Conservation (phyloP, 2,797 vertebrate genomes). For the Glossophaga mutica region DNA sequence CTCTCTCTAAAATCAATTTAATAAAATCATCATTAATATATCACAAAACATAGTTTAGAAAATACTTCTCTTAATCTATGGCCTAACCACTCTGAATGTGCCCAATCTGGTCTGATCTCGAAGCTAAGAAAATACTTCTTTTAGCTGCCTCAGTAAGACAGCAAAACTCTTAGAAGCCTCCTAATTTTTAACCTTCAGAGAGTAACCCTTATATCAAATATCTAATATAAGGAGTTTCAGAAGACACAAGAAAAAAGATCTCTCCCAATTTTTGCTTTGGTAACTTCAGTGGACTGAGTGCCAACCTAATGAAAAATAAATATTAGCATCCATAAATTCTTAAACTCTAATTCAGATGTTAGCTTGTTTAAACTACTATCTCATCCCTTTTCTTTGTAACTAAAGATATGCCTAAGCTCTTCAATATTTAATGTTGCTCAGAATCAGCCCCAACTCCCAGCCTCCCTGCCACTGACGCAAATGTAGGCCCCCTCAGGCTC, state of each 20-base stretch:
- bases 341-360: neutral
- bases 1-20: neutral
- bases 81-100: too few relatives aligned
- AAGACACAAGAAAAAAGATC: conserved; percentile 15
- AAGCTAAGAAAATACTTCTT: neutral
- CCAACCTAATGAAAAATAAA: conserved; percentile 36
- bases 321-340: conserved; percentile 30
- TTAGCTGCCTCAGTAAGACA: conserved; percentile 31
- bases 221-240: neutral
- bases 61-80: neutral
- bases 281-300: neutral
- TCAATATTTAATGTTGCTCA: conserved; percentile 21
- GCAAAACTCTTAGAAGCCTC: conserved; percentile 4
- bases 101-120: too few relatives aligned
- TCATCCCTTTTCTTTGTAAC: conserved; percentile 27
- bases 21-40: conserved; percentile 20
- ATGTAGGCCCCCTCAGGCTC: neutral
- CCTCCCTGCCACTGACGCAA: neutral
- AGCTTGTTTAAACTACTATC: conserved; percentile 26
- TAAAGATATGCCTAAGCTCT: neutral
- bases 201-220: conserved; percentile 34
- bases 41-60: conserved; percentile 20
- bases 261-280: conserved; percentile 25
- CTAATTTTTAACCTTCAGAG: conserved; percentile 27
- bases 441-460: neutral